Conservation (phyloP, 2,888 invertebrate genomes). For the Selenia dentaria region DNA sequence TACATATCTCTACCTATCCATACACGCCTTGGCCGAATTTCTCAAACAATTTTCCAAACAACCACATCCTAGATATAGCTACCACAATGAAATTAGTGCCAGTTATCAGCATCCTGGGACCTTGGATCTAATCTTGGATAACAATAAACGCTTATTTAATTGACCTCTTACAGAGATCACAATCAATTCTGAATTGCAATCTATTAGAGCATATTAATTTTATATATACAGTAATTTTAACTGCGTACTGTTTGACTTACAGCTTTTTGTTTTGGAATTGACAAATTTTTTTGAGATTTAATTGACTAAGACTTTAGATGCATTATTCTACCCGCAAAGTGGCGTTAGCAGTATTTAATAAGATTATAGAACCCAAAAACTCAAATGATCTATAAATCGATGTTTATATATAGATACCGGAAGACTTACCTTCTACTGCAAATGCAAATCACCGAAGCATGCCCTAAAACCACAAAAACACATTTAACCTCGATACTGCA, state of each 20-base stretch:
- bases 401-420: too few relatives aligned
- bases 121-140: slow-evolving; percentile 27
- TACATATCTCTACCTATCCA: slow-evolving; percentile 3
- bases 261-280: too few relatives aligned
- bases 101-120: slow-evolving; percentile 28
- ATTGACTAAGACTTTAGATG: too few relatives aligned
- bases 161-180: slow-evolving; percentile 39
- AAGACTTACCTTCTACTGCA: neutral
- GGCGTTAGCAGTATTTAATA: too few relatives aligned
- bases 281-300: too few relatives aligned
- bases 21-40: slow-evolving; percentile 36
- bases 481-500: slow-evolving; percentile 21
- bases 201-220: slow-evolving; percentile 17
- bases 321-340: too few relatives aligned
- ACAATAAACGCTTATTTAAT: slow-evolving; percentile 20
- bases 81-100: slow-evolving; percentile 27
- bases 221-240: neutral
- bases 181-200: slow-evolving; percentile 22
- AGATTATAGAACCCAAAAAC: too few relatives aligned
- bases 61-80: slow-evolving; percentile 16
- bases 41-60: slow-evolving; percentile 21
- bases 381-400: too few relatives aligned
- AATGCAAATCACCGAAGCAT: slow-evolving; percentile 8
- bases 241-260: neutral
- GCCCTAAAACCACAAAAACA: slow-evolving; percentile 14